Evolutionary conservation across 2,888 invertebrate genomes (phyloP).

Genomic region (Urechis unicinctus): DNA sequence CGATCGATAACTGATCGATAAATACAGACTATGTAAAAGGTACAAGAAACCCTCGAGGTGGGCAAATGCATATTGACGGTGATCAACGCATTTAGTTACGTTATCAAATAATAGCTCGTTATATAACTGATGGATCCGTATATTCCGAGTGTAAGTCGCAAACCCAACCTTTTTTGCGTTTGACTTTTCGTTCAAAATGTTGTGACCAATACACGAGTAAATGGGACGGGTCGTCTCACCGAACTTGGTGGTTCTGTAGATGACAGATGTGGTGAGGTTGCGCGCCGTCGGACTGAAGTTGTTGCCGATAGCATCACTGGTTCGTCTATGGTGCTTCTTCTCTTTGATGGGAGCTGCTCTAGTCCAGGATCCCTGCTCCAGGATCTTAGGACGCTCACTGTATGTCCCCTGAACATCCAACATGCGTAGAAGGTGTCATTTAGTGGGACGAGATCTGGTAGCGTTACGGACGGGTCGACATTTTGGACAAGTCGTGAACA

Average conservation of each 20-base stretch:
- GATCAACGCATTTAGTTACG: too few species aligned
- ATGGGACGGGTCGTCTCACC: constrained; percentile 26
- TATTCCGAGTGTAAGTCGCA: too few species aligned
- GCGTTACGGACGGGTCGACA: background rate
- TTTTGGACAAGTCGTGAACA: background rate
- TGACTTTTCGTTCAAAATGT: too few species aligned
- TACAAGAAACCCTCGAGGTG: too few species aligned
- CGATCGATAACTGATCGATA: too few species aligned
- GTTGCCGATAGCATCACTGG: constrained; percentile 47
- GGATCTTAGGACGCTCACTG: constrained; percentile 41
- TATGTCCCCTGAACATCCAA: constrained; percentile 31
- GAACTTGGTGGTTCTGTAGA: constrained; percentile 37
- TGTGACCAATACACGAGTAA: too few species aligned
- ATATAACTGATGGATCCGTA: too few species aligned
- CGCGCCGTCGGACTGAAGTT: constrained; percentile 42
- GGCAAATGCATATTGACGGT: too few species aligned
- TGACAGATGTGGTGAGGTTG: constrained; percentile 38
- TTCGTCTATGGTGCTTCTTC: constrained; percentile 35
- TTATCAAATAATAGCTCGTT: too few species aligned
- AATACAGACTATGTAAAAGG: too few species aligned
- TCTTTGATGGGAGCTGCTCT: constrained; percentile 46
- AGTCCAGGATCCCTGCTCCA: constrained; percentile 43
- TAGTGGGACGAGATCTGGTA: too few species aligned
- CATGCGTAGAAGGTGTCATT: background rate
- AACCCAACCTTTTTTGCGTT: too few species aligned